These are phyloP conservation scores for Syrrhaptes paradoxus DNA, from an alignment of 2,113 vertebrate genomes.

Conservation along the genomic window DNA sequence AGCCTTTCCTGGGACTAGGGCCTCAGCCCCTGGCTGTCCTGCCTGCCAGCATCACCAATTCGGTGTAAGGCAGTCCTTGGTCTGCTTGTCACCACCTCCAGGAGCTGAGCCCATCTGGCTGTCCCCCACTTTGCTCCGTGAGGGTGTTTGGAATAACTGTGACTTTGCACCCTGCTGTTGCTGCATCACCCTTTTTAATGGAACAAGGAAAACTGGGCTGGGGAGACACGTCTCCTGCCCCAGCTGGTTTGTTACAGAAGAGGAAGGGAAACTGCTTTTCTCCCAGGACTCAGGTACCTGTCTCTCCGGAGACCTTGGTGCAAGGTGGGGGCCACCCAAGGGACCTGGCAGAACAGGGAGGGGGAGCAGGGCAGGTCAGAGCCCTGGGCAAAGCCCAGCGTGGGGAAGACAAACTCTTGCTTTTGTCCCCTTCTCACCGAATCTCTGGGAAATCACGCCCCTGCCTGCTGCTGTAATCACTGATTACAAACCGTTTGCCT, in stretches of 20 bases:
- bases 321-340: fast-evolving
- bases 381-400: fast-evolving
- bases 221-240: neutral
- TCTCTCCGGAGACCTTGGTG: neutral
- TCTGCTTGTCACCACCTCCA: neutral
- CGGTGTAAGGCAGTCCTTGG: neutral
- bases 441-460: neutral
- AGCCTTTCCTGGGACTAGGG: fast-evolving
- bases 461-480: conserved; percentile 25
- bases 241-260: neutral
- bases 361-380: neutral
- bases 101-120: neutral
- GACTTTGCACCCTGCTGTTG: fast-evolving
- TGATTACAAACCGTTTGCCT: conserved; percentile 24
- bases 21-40: neutral
- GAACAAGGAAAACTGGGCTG: neutral
- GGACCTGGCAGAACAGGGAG: neutral
- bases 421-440: neutral
- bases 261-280: neutral
- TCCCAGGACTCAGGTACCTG: fast-evolving
- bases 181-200: fast-evolving
- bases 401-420: neutral
- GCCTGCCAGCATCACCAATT: neutral
- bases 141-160: neutral
- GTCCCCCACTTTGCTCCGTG: neutral